Evolutionary conservation across 1,140 invertebrate species (phyloP), one percentile per base, ranked within the genome.

Genomic region (Scaptomyza hsui): DNA sequence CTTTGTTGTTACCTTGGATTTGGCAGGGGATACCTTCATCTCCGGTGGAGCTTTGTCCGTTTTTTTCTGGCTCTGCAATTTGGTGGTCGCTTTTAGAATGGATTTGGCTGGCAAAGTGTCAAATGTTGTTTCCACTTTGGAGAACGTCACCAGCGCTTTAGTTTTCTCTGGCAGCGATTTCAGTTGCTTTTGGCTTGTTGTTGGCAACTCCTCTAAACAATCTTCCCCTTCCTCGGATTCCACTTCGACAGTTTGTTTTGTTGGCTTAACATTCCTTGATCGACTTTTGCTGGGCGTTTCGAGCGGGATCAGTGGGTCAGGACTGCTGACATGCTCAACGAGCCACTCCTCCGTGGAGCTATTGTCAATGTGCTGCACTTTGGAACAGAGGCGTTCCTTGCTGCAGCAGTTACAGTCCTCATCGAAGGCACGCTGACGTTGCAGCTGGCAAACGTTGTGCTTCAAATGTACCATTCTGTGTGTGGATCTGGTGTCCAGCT

Each of bases 321-420:
- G 68, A 24, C 68, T 76, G 24, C 47, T 79, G 18, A 24, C 41
- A 29, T 88, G 88, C 24, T 86, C 75, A 4, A 90, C 78, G 4
- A 80, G 12, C 88, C 88, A 90, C 10, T 90, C 78, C 55, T 90
- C 88, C 0, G 82, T 90, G 0, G 88, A 90, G 19, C 78, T 88
- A n/a, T 88, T 90, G 12, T 73, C 73, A 7, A 89, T 49, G 37
- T 83, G 88, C n/a, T 82, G 61, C 5, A 78, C 69, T 13, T 82
- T 70, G 0, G 79, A 53, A 37, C 88, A 90, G 0, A 90, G 59
- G 0, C 62, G 63, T 2, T 72, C 63, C 4, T 70, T 75, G 37
- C 70, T 78, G 57, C 81, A 80, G 42, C 88, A 90, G 3, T 53
- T 72, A 49, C 82, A 90, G 10, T 90, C 76, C 4, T 45, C 18